Evolutionary conservation across 1,140 invertebrate genomes (phyloP), one percentile per base, ranked within the genome.

Genomic region (Heterodera schachtii): DNA sequence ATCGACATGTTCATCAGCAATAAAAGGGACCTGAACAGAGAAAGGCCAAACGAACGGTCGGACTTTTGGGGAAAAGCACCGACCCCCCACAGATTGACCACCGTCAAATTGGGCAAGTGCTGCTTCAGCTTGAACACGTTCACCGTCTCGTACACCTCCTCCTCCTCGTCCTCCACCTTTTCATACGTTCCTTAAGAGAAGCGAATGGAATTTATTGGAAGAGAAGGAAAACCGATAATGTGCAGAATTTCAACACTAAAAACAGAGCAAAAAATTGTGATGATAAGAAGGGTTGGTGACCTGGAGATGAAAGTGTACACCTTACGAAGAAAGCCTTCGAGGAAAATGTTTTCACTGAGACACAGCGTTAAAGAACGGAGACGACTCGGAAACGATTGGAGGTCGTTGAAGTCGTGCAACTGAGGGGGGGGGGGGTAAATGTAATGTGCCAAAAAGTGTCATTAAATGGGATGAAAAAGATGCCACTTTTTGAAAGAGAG

Each of bases 291-390:
- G 2, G 66, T 49, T 49, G 41, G 67, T 7, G 44, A 71, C 69
- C 69, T 78, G 13, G 98, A 98, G 87, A 99, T 97, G 89, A 98
- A 99, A 90, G 98, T 98, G 90, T 99, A 99, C 83, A 99, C 98
- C 91, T 99, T 97, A 81, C 98, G 92, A 96, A 99, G 98, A 90
- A 99, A 99, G n/a, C 77, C 98, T 91, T 99, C 98, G 94, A 99
- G 96, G 91, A 99, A 99, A 89, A 99, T 99, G 73, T 99, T 97
- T 91, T 99, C 97, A 0, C 96, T 98, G 1, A 99, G 91, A 87
- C 97, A 99, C 86, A 99, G 95, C 90, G 96, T 98, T 91, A 99
- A 93, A 88, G 96, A 97, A 47, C 94, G 93, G 7, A 99, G 91
- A 90, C 98, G 98, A n/a, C 96, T 97, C 16, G 98, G 98, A 91